Evolutionary conservation across 2,113 vertebrate species (phyloP), one percentile per base, ranked within the genome.

Genomic region (Eidolon helvum): DNA sequence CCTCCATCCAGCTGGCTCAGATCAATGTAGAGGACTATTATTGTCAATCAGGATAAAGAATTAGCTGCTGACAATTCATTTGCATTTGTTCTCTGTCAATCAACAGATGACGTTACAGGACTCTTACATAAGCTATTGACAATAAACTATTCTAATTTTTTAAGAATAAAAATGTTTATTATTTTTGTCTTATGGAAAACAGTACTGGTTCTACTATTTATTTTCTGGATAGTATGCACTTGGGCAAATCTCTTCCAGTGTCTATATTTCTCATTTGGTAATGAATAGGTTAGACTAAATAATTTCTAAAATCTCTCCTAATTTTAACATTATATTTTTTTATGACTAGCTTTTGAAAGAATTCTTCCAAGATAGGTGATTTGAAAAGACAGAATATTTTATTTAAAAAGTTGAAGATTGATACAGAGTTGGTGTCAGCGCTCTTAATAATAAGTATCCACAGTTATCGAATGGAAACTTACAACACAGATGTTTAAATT

Each of bases 1-100:
- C 35, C n/a, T 77, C 38, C 40, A 40, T 61, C 40, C 84, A 93
- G 35, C 38, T 93, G 72, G 74, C 38, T 83, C 19, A 26, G 35
- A 71, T 87, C 74, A 89, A 87, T 40, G 38, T 7, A 57, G 18
- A 93, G 19, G 19, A 74, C 68, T 61, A 79, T 69, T 53, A 40
- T 16, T 79, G 33, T 87, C 85, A 79, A 74, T 53, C 19, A 24
- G 4, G 43, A 68, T 91, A 71, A 79, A 74, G 55, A 91, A 95
- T 91, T 79, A 84, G 79, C 57, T 82, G 48, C 26, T 86, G 48
- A 69, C 78, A 92, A 59, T 35, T 40, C 11, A 48, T 78, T 87
- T 91, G 55, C 66, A 80, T 91, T 72, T 94, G 71, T 69, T 96
- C 82, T 80, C 69, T 90, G 65, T 85, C 95, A 80, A 21, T 95